Evolutionary conservation across 2,888 invertebrate species (phyloP), one percentile per base, ranked within the genome.

Genomic region (Agapostemon virescens): DNA sequence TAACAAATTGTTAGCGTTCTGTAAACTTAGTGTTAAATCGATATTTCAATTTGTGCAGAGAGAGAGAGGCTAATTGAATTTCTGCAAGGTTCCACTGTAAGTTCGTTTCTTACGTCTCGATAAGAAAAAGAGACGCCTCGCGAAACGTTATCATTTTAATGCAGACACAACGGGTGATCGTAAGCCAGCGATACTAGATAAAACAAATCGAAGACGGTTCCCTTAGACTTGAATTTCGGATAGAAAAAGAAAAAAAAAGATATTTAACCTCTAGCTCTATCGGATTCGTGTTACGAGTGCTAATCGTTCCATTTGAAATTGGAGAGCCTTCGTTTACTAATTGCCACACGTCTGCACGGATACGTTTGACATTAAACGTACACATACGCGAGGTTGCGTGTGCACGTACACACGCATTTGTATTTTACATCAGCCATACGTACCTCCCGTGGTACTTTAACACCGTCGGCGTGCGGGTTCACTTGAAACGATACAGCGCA

Each of bases 401-500:
- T n/a, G 9, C 49, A 49, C 15, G 23, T 49, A n/a, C 20, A 76
- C 23, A 33, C 36, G 69, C 26, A 73, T 64, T 66, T 38, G 23
- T 64, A 58, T 49, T 67, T 66, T 38, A 58, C n/a, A 63, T 40
- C 15, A 49, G 52, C 30, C 33, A 79, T 80, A 80, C 80, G 20
- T 79, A 79, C 80, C 80, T 79, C 69, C 26, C 7, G 38, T 64
- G 15, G 58, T 55, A 69, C 64, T 45, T 30, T 40, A 30, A 69
- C 63, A 15, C 33, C 33, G 36, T 61, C 30, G 20, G 11, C 36
- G 23, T 55, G 58, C 23, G 49, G 55, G 71, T 68, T 61, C 49
- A 64, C 64, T 69, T 45, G 45, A 13, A 55, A 78, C 36, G 71
- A 52, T 52, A 55, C 36, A 17, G 36, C 33, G 64, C 73, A 49